These are phyloP conservation scores for Cheilosia grossa DNA, from an alignment of 2,888 invertebrate species.

Conservation along the genomic window DNA sequence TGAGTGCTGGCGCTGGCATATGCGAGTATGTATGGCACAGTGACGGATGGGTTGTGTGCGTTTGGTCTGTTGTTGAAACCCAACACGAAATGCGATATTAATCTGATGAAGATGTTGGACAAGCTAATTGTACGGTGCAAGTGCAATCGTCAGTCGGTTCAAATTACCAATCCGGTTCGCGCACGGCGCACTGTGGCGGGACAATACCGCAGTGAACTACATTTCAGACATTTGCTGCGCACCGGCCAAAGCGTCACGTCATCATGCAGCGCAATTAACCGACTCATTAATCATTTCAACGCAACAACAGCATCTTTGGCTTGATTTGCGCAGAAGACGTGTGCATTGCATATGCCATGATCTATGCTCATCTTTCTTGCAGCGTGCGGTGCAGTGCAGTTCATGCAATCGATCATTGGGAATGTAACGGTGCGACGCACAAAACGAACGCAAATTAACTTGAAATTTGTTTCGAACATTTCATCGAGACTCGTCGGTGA, in stretches of 20 bases:
- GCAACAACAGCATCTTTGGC: constrained; percentile 25
- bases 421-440: background rate
- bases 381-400: background rate
- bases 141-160: constrained; percentile 32
- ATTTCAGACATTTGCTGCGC: constrained; percentile 38
- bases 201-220: constrained; percentile 21
- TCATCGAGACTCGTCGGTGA: constrained; percentile 23
- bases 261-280: constrained; percentile 56
- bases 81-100: constrained; percentile 51
- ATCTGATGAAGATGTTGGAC: constrained; percentile 72
- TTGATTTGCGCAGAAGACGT: constrained; percentile 50
- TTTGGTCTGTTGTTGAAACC: constrained; percentile 28
- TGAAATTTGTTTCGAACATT: constrained; percentile 37
- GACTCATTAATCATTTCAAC: constrained; percentile 69
- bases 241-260: constrained; percentile 35
- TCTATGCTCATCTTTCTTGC: constrained; percentile 53
- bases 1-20: background rate
- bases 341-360: constrained; percentile 39
- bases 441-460: constrained; percentile 32
- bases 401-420: constrained; percentile 52
- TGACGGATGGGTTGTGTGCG: background rate
- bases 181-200: background rate
- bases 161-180: constrained; percentile 42
- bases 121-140: constrained; percentile 57
- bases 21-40: background rate